Base-by-base conservation (phyloP, 2,113 vertebrate species). In the Typhlomys cinereus region DNA sequence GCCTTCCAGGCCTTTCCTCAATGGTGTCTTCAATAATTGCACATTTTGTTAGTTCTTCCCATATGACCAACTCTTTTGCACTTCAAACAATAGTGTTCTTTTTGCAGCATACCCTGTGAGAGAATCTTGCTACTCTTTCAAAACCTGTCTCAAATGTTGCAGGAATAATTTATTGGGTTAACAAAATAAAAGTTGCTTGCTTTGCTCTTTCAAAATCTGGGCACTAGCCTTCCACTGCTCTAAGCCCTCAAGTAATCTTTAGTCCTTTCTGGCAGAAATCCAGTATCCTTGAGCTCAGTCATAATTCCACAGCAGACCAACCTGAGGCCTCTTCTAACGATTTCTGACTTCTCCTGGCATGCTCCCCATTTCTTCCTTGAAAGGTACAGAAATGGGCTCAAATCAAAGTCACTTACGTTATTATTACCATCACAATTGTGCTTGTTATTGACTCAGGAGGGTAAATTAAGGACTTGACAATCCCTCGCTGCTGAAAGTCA, bases 141-240 rank as follows among this genome's bases (percentile, higher is more conserved):
- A 73, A 64, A 85, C 44, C 27, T 46, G 23, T 71, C 61, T 90
- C 67, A 95, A 71, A 71, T 66, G 27, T 20, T 88, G 31, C 50
- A 62, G 0, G 79, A 57, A 23, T 83, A 57, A 54, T 85, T 84
- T 75, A 57, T 81, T 89, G 50, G 34, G 25, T 21, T 87, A 46
- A 62, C 50, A 67, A 91, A 70, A 75, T 85, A 93, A 46, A 0
- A 88, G 50, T 87, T 59, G 39, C 91, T 79, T 73, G 14, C 66
- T 88, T 88, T 59, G 36, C 10, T 17, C 69, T 73, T 50, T 50
- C 50, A 50, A 0, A 90, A 62, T 76, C 74, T 84, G 39, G 79
- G 25, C 66, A 75, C 17, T 4, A 74, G 39, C 52, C 7, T 67
- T 89, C 10, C 69, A 9, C 57, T 92, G 41, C 88, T 21, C 39